Evolutionary conservation across 37 sponge, comb jelly and placozoan species (phyloP), one percentile per base, ranked within the genome.

Genomic region (Dysidea cf. avara): DNA sequence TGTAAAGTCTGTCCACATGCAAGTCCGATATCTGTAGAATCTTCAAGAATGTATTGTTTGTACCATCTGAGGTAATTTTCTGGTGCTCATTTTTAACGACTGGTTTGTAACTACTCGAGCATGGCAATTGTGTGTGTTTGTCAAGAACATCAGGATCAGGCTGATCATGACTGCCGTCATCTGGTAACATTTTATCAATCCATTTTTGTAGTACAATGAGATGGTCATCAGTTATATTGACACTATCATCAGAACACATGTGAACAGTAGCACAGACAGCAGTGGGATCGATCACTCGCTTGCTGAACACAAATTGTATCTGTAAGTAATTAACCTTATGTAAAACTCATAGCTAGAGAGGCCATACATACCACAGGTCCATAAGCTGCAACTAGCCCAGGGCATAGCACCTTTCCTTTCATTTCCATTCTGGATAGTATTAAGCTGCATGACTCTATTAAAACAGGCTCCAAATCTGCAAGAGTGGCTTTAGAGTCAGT

Each of bases 1-100:
- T 40, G 51, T 82, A 91, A 30, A 66, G 24, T 33, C 51, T 53
- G 68, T 91, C 92, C 46, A 91, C 39, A 54, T 91, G 92, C 33
- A 91, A 39, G 38, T 91, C 92, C 52, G 83, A 46, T 3, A 91
- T 34, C 36, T 91, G 92, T 20, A 91, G 68, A 7, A 91, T 60
- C 24, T 59, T 77, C 50, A 86, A n/a, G n/a, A n/a, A n/a, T n/a
- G n/a, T n/a, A n/a, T n/a, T n/a, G n/a, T n/a, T 75, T 11, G 39
- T 47, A 26, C 64, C 56, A 4, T 68, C 33, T 52, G 50, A 14
- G 20, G 13, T 18, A 29, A 1, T 7, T 24, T 66, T 68, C 43
- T n/a, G 22, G 12, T 22, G 30, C 21, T 17, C 55, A 35, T n/a
- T 36, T 31, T 9, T 4, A 3, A 18, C 6, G 2, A 40, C 72